phyloP scores from a whole-genome alignment of 2,888 invertebrate genomes.

The Lysandra coridon region DNA sequence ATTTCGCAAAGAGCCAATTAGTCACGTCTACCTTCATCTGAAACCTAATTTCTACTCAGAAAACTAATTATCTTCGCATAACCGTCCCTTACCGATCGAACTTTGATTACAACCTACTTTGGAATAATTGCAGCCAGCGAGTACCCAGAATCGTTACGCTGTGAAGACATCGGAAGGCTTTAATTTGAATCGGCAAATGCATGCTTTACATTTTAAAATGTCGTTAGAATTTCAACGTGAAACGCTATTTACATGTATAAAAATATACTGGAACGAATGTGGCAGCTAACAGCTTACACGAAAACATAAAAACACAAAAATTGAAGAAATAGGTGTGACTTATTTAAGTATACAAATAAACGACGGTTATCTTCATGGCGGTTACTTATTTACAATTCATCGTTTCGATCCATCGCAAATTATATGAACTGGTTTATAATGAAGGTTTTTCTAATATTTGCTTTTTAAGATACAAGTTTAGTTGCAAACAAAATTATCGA shows the following conservation, averaged over 20 bases:
- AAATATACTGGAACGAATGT: not conserved
- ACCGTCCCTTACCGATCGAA: slow-evolving; percentile 4
- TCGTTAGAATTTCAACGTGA: not conserved
- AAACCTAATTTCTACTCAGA: slow-evolving; percentile 2
- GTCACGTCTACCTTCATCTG: slow-evolving; percentile 2
- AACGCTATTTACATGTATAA: not conserved
- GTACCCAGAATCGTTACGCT: not conserved
- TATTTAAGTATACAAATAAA: too few species aligned
- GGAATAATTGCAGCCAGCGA: not conserved
- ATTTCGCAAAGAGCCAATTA: slow-evolving; percentile 17
- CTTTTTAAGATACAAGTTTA: not conserved
- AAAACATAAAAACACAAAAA: not conserved
- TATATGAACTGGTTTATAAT: not conserved
- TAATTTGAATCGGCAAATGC: not conserved
- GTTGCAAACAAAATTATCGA: not conserved
- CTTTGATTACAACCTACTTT: slow-evolving; percentile 16
- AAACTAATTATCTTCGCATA: slow-evolving; percentile 15
- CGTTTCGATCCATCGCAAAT: not conserved
- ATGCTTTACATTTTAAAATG: not conserved
- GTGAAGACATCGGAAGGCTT: slow-evolving; percentile 2
- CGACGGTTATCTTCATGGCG: not conserved
- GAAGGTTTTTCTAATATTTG: not conserved
- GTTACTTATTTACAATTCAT: not conserved
- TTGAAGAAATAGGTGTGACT: not conserved
- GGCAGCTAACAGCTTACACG: not conserved